Evolutionary conservation across 2,888 invertebrate species (phyloP).

Genomic region (Lypha dubia): DNA sequence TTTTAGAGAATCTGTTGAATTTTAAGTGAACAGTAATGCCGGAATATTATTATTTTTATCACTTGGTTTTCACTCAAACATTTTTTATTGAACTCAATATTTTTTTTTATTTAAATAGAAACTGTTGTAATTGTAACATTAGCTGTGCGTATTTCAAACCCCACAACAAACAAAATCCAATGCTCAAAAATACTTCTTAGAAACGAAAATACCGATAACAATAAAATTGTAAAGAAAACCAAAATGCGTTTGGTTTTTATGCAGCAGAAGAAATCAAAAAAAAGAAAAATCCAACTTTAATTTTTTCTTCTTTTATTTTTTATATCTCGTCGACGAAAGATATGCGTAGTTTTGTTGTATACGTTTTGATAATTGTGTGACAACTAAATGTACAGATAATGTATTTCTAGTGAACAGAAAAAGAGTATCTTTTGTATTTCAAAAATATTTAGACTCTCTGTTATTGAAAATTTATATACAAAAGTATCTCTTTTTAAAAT

Average conservation of each 20-base stretch:
- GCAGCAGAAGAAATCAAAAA: constrained; percentile 48
- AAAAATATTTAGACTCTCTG: constrained; percentile 18
- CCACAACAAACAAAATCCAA: constrained; percentile 12
- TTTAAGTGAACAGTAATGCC: constrained; percentile 15
- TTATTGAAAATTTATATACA: constrained; percentile 25
- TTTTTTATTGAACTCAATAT: constrained; percentile 20
- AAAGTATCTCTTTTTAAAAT: neutral
- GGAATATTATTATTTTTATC: constrained; percentile 19
- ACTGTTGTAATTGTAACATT: constrained; percentile 16
- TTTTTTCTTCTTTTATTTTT: constrained; percentile 26
- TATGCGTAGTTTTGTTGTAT: constrained; percentile 69
- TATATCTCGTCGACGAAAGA: constrained; percentile 32
- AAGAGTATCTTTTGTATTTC: constrained; percentile 10
- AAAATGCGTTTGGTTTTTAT: constrained; percentile 26
- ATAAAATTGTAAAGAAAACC: constrained; percentile 33
- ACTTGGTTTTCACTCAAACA: neutral
- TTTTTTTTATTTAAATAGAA: constrained; percentile 8
- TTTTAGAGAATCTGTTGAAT: constrained; percentile 28
- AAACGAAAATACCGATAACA: constrained; percentile 56
- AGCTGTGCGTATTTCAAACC: constrained; percentile 21
- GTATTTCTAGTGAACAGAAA: constrained; percentile 40
- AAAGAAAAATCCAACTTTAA: constrained; percentile 44
- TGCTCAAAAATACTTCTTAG: constrained; percentile 23
- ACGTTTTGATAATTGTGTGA: constrained; percentile 75
- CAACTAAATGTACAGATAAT: constrained; percentile 73